phyloP scores from a whole-genome alignment of 2,113 vertebrate species.

The Nibea coibor region DNA sequence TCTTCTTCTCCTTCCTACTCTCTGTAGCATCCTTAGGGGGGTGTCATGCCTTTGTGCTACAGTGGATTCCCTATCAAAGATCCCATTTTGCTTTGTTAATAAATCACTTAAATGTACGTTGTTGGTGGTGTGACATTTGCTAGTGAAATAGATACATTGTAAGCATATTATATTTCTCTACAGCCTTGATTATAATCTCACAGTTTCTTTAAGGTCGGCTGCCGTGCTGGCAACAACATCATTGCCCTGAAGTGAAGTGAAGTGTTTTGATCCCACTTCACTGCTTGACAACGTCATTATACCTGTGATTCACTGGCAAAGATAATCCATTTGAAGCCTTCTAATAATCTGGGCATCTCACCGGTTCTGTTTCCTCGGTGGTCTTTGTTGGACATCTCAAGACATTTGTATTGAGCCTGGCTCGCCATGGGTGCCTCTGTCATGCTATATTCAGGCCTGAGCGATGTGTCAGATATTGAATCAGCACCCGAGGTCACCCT shows the following conservation, averaged over 20 bases:
- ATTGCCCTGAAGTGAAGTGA: slow-evolving; percentile 26
- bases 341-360: slow-evolving; percentile 60
- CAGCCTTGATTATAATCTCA: not conserved
- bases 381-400: slow-evolving; percentile 67
- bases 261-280: not conserved
- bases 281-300: not conserved
- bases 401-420: slow-evolving; percentile 77
- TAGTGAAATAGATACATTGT: too few species aligned
- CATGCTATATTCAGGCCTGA: slow-evolving; percentile 58
- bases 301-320: slow-evolving; percentile 18
- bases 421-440: slow-evolving; percentile 60
- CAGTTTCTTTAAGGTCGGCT: not conserved
- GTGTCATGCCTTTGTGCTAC: too few species aligned
- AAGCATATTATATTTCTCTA: not conserved
- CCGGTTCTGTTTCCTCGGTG: slow-evolving; percentile 78
- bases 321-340: slow-evolving; percentile 31
- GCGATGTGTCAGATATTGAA: slow-evolving; percentile 62
- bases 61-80: too few species aligned
- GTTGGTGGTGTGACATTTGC: too few species aligned
- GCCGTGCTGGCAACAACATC: not conserved
- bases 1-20: too few species aligned
- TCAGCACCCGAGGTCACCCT: slow-evolving; percentile 43
- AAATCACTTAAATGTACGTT: too few species aligned
- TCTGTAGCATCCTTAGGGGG: too few species aligned
- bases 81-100: too few species aligned